Evolutionary conservation across 2,888 invertebrate genomes (phyloP), one percentile per base, ranked within the genome.

Genomic region (Cheilosia impressa): DNA sequence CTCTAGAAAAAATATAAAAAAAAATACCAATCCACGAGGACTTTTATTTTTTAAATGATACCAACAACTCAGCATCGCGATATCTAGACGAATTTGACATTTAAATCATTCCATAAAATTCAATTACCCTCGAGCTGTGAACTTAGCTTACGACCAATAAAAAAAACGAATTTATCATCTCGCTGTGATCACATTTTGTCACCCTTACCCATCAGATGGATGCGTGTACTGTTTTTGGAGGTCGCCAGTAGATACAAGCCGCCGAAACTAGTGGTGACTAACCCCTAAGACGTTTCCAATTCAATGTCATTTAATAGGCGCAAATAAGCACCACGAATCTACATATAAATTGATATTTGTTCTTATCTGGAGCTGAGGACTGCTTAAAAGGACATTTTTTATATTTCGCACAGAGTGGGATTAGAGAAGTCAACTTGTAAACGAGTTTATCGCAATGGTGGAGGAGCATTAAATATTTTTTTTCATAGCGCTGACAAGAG

Each of bases 91-190:
- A 84, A 84, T 87, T 84, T 81, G 78, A 75, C 87, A 82, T 87
- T 87, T 84, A 88, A 88, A 87, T 88, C 81, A 79, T 85, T 79
- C 82, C 82, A 88, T 87, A 88, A 88, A 88, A 88, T 87, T 88
- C 87, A 88, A 88, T 88, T 88, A 88, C 87, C 87, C 87, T 82
- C 65, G 79, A 88, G 87, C 87, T 87, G 85, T 81, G 81, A 87
- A 85, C 76, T 85, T 76, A 85, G 80, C 80, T 85, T 72, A 85
- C 84, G 84, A 80, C 80, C 80, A 85, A 85, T 85, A 85, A 85
- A 80, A 80, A 71, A 55, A 31, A 27, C 7, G 43, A 79, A 69
- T 68, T 79, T 84, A 84, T 79, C 78, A 68, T 58, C 53, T 69
- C 50, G 38, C 69, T 79, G 83, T 79, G 83, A 84, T 79, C 78